Evolutionary conservation across 2,797 vertebrate species (phyloP), one percentile per base, ranked within the genome.

Genomic region (Megalops cyprinoides): DNA sequence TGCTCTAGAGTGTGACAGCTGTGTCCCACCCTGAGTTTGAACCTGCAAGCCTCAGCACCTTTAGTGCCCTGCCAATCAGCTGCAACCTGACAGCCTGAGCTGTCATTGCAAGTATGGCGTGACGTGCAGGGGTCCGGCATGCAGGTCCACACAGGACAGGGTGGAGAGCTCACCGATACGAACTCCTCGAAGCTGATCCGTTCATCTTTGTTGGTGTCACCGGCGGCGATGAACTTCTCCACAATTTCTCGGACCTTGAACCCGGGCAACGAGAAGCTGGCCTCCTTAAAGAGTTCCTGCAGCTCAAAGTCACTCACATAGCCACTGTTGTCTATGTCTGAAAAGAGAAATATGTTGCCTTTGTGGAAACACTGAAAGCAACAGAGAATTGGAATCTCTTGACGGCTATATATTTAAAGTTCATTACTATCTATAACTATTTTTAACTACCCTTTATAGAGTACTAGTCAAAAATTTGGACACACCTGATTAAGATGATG

Each of bases 141-240:
- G 31, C 25, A 23, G n/a, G 15, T 74, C 9, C 25, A 2, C 34
- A 48, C 71, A 4, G 73, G 4, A 20, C 46, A 18, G n/a, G 1
- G 6, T 4, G 12, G 14, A 10, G 34, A 65, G 53, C n/a, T 94
- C 91, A 99, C 98, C 42, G 92, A 93, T 4, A 99, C 97, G 92
- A 99, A 99, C 82, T 99, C 98, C 85, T 98, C 96, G 78, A 99
- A 99, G 91, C 94, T 96, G 91, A 99, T 98, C 92, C 94, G 98
- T 79, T 96, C 96, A 0, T 99, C 98, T 88, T 97, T 99, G 93
- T 95, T 98, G 89, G 90, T 95, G 85, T 99, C 98, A 28, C 96
- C 95, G 0, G 94, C 92, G 1, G 85, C 83, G 78, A 97, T 87
- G 84, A 99, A 96, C 84, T 95, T 97, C 89, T 98, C 96, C 7